A percentile compares a stretch with the other conserved stretches of the same genome.
Conservation (phyloP, 2,113 vertebrate species). For the Melanostigma gelatinosum region DNA sequence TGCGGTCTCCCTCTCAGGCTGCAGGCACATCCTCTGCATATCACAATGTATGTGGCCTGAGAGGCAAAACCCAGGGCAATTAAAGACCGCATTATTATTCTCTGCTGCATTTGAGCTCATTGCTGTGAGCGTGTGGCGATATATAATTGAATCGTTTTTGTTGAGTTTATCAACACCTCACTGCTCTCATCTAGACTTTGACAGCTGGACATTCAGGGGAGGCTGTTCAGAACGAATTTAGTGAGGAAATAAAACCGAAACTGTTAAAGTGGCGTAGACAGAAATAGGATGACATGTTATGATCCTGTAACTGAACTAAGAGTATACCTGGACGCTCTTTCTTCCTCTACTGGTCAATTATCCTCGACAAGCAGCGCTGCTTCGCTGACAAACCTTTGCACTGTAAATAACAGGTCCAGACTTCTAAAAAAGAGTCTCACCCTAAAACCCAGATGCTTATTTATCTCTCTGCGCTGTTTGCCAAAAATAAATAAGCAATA, state of each 20-base stretch:
- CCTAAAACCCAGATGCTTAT: conserved; percentile 24
- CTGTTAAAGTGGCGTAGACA: neutral
- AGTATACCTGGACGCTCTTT: neutral
- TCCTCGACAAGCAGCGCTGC: neutral
- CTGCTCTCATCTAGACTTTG: neutral
- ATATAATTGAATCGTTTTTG: neutral
- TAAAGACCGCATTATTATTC: neutral
- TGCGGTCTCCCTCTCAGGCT: conserved; percentile 4
- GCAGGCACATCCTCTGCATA: conserved; percentile 15
- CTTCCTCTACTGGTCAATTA: conserved; percentile 21
- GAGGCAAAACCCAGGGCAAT: conserved; percentile 18
- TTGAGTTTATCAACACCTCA: neutral
- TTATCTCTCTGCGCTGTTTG: conserved; percentile 33
- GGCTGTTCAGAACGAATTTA: neutral
- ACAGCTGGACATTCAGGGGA: neutral
- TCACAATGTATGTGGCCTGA: conserved; percentile 3
- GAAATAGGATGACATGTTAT: conserved; percentile 1
- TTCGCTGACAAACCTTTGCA: conserved; percentile 32
- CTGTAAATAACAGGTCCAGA: conserved; percentile 34
- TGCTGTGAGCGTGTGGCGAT: neutral
- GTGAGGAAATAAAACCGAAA: neutral
- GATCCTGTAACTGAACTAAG: neutral
- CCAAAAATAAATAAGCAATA: conserved; percentile 54
- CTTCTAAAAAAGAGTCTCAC: conserved; percentile 15
- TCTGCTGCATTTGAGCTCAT: neutral